phyloP scores from a whole-genome alignment of 2,888 invertebrate species.

The Caenorhabditis zanzibari region DNA sequence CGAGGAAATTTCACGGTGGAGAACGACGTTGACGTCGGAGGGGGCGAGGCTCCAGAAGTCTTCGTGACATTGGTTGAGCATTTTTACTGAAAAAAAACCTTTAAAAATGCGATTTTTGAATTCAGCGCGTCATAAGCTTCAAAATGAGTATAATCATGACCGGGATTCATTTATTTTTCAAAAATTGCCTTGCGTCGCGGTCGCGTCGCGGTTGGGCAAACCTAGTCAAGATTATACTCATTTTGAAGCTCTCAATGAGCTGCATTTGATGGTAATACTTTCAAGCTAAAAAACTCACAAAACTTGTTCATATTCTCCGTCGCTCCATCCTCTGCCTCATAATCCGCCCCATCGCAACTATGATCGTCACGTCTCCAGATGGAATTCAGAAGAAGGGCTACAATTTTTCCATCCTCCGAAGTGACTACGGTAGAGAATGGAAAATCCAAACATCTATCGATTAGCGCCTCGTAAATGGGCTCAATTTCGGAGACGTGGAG shows the following conservation, averaged over 20 bases:
- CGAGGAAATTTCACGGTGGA: conserved; percentile 58
- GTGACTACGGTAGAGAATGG: conserved; percentile 61
- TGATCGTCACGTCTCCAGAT: conserved; percentile 54
- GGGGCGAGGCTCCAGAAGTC: conserved; percentile 57
- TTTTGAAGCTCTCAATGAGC: too few species aligned
- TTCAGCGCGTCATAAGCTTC: too few species aligned
- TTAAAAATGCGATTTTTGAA: too few species aligned
- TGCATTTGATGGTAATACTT: too few species aligned
- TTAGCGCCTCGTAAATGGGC: conserved; percentile 39
- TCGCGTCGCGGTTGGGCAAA: too few species aligned
- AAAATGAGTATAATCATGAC: too few species aligned
- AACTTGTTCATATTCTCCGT: conserved; percentile 45
- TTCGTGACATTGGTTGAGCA: conserved; percentile 56
- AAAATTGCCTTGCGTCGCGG: too few species aligned
- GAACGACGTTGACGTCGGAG: conserved; percentile 24
- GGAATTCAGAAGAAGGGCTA: conserved; percentile 46
- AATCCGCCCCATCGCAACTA: conserved; percentile 35
- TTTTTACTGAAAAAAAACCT: conserved; percentile 44
- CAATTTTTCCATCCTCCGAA: conserved; percentile 37
- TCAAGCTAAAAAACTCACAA: conserved; percentile 10
- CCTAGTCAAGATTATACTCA: too few species aligned
- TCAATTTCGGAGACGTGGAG: conserved; percentile 17
- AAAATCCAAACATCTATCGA: conserved; percentile 50
- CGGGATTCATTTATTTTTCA: too few species aligned
- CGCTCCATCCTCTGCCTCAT: conserved; percentile 23